phyloP scores from a whole-genome alignment of 1,140 invertebrate species.

The Diprion similis region DNA sequence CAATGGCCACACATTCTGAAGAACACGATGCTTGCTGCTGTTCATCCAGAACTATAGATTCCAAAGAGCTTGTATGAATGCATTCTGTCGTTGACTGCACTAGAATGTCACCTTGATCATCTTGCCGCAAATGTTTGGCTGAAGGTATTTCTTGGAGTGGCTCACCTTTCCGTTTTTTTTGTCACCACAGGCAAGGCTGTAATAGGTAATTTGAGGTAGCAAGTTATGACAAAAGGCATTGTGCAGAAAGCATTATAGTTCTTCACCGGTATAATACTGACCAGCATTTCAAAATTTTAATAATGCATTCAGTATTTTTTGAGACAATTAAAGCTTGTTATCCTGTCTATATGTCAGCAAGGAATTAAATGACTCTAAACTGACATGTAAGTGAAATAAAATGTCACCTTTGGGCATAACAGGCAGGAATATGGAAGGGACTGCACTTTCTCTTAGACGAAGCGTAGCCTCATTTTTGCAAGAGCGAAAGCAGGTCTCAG shows the following conservation, averaged over 20 bases:
- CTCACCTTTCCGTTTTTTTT: neutral
- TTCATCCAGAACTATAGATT: neutral
- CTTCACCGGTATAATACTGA: neutral
- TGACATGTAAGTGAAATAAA: neutral
- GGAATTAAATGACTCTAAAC: neutral
- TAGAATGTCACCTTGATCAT: neutral
- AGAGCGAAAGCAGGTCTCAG: neutral
- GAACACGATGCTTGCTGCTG: neutral
- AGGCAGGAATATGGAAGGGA: slow-evolving; percentile 2
- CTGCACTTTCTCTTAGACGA: neutral
- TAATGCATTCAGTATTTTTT: neutral
- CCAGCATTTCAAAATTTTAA: neutral
- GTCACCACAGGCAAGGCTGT: neutral
- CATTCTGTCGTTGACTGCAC: neutral
- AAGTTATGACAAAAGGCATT: neutral
- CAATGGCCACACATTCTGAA: neutral
- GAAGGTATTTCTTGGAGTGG: neutral
- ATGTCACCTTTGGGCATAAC: neutral
- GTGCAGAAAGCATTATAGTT: neutral
- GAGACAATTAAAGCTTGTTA: neutral
- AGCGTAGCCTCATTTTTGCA: neutral
- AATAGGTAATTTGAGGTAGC: neutral
- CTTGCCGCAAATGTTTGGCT: neutral
- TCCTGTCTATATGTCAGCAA: neutral
- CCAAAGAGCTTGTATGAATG: neutral